Base-by-base conservation (phyloP, 2,888 invertebrate species). In the Ctena decussata region DNA sequence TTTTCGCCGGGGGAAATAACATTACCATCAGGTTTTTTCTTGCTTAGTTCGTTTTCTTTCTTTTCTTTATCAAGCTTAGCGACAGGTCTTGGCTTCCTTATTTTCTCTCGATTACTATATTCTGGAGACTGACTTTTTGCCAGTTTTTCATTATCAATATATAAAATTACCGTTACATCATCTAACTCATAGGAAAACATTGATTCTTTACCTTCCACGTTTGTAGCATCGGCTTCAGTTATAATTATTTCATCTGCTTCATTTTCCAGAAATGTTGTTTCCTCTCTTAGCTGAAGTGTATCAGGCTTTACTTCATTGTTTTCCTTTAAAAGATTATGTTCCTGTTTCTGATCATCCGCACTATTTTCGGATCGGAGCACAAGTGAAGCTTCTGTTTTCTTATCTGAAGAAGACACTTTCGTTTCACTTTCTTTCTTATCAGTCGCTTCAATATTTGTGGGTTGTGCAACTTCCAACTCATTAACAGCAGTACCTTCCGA, bases 141-240 rank as follows among this genome's bases (percentile, higher is more conserved):
- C 35, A 65, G 65, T 65, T 65, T 32, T 35, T 65, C 65, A 35
- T 65, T 65, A 35, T 65, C 65, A 65, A 65, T 65, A 21, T 65
- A 65, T 12, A 65, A 30, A 24, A 65, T 65, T 5, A 65, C 65
- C 11, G 65, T 65, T 35, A 65, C 65, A 18, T 65, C 65, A 21
- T 65, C 30, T 35, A 65, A 21, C 21, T 65, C 65, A 35, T 65
- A 65, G 18, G 32, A 3, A 65, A 18, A 65, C 65, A 65, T 65
- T 11, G 65, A 65, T 30, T 65, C 65, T 35, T 65, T 65, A 35
- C 65, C 65, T 32, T 65, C 65, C 2, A 24, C 65, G 6, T 65
- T 65, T 3, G 11, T 65, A 3, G 27, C 30, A 65, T 65, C 65
- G 18, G 65, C 35, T 65, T 65, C 65, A 1, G 65, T 65, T 35